Percentiles rank a stretch among this genome's conserved stretches.
Evolutionary conservation across 2,888 invertebrate species (phyloP).

Genomic region (Taphrorychus bicolor): DNA sequence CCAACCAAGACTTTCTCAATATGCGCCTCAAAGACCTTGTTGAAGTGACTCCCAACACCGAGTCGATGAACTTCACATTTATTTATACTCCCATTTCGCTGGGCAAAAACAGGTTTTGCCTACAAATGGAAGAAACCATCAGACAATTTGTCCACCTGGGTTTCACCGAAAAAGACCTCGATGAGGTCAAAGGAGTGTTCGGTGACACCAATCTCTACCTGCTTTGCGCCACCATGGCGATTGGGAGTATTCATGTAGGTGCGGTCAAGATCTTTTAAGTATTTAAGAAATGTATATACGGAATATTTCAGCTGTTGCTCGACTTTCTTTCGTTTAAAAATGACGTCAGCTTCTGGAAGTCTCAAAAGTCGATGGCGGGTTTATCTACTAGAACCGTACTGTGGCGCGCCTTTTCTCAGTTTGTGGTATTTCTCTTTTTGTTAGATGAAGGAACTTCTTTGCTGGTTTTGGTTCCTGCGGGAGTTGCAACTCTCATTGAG

Average conservation of each 20-base stretch:
- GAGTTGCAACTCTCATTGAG: conserved; percentile 88
- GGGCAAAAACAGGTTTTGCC: conserved; percentile 78
- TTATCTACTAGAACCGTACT: conserved; percentile 87
- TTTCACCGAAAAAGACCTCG: conserved; percentile 92
- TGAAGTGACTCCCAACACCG: conserved; percentile 67
- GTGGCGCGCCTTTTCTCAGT: conserved; percentile 94
- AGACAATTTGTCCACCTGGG: conserved; percentile 76
- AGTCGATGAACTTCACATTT: conserved; percentile 71
- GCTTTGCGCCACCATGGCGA: conserved; percentile 85
- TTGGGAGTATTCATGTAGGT: conserved; percentile 93
- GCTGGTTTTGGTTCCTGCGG: conserved; percentile 85
- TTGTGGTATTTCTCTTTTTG: conserved; percentile 90
- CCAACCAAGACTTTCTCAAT: conserved; percentile 84
- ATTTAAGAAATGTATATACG: neutral
- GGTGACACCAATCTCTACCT: conserved; percentile 94
- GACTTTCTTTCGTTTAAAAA: conserved; percentile 98
- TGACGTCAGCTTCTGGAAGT: conserved; percentile 94
- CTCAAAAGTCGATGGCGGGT: conserved; percentile 84
- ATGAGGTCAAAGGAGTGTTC: conserved; percentile 96
- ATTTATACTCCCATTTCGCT: conserved; percentile 78
- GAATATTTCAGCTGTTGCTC: conserved; percentile 79
- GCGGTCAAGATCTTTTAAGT: neutral
- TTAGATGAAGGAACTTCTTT: conserved; percentile 92
- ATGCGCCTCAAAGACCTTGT: conserved; percentile 79
- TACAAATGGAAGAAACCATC: conserved; percentile 80